Base-by-base conservation (phyloP, 2,113 vertebrate genomes). In the Cochlearius cochlearius region DNA sequence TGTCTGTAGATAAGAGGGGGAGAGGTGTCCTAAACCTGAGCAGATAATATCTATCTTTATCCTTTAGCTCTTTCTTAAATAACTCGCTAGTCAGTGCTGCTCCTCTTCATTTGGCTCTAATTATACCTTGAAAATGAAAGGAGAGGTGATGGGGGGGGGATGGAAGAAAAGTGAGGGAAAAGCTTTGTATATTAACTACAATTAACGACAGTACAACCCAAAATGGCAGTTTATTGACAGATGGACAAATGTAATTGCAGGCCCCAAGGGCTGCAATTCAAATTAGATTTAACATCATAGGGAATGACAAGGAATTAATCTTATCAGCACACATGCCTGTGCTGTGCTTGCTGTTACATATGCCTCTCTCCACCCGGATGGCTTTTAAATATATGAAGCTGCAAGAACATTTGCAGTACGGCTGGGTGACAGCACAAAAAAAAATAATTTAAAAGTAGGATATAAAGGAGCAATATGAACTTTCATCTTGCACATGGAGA, bases 241-340 rank as follows among this genome's bases (percentile, higher is more conserved):
- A 96, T 94, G 96, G 93, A 79, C 81, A 87, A 86, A 88, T 23
- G 38, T 21, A 94, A 90, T 64, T 92, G 53, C 49, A 66, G 45
- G 74, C 90, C 96, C 87, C 96, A 92, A 50, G 94, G 85, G 96
- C 36, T 76, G 58, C 56, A 79, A 38, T 94, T 96, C 90, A 96
- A 72, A 90, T 86, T 85, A 93, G 90, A 76, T 86, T 94, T 82
- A 94, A 58, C 58, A 3, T 96, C 76, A 82, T 43, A 82, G 71
- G 2, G 8, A 25, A 88, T 96, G 94, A 94, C 96, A 96, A 85
- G 90, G 90, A 96, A 95, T 90, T 94, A 92, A 55, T 94, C 87
- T 92, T 88, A 72, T 90, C 87, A 89, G 47, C 56, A 82, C 32
- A 68, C 12, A 2, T 91, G 77, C 58, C 67, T 91, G 53, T 72